phyloP scores from a whole-genome alignment of 2,113 vertebrate species.

The Syngnathus typhle region DNA sequence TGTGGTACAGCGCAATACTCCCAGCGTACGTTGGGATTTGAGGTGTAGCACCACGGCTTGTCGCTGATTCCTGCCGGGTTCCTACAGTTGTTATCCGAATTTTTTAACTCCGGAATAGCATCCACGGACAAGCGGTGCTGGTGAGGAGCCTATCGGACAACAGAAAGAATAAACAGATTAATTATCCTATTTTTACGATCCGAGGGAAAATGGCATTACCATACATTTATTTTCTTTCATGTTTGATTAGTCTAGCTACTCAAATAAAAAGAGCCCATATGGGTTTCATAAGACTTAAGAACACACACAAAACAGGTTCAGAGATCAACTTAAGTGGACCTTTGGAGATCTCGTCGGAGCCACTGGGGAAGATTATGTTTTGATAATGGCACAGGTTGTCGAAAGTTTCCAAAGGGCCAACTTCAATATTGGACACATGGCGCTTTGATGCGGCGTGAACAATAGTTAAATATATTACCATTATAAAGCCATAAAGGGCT shows the following conservation, averaged over 20 bases:
- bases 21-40: constrained; percentile 75
- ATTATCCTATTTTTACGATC: too few species aligned
- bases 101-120: constrained; percentile 78
- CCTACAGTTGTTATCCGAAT: constrained; percentile 80
- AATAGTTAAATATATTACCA: too few species aligned
- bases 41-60: constrained; percentile 85
- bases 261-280: not conserved
- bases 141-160: constrained; percentile 69
- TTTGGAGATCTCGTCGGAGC: not conserved
- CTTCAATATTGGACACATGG: constrained; percentile 50
- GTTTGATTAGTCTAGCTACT: too few species aligned
- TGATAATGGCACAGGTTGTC: not conserved
- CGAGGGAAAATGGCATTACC: too few species aligned
- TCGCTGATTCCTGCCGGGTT: constrained; percentile 83
- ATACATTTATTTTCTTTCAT: too few species aligned
- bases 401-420: constrained; percentile 35
- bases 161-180: not conserved
- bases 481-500: too few species aligned
- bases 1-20: constrained; percentile 79
- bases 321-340: not conserved
- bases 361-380: constrained; percentile 14
- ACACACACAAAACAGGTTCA: not conserved
- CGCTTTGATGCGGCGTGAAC: not conserved
- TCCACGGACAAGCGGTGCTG: constrained; percentile 76
- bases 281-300: not conserved